These are phyloP conservation scores for Piaya cayana DNA, from an alignment of 2,113 vertebrate species.

Conservation along the genomic window DNA sequence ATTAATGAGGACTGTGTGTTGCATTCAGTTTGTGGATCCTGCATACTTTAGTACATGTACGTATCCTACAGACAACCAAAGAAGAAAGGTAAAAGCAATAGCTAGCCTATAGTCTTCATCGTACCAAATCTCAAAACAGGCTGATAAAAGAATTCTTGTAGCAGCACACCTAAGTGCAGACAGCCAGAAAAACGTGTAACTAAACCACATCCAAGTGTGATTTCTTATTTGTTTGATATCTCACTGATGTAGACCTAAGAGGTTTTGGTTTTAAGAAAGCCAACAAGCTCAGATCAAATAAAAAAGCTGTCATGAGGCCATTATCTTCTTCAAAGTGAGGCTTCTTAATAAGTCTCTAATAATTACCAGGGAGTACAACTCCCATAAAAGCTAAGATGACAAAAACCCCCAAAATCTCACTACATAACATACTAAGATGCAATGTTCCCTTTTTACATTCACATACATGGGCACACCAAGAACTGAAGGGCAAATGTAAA, in stretches of 20 bases:
- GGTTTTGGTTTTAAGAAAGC: background rate
- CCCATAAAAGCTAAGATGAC: background rate
- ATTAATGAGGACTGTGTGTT: background rate
- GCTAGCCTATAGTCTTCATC: background rate
- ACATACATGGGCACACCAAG: background rate
- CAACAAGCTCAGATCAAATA: background rate
- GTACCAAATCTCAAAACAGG: background rate
- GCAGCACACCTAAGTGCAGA: background rate
- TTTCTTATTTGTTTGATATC: conserved; percentile 15
- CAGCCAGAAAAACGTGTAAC: background rate
- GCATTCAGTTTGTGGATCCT: background rate
- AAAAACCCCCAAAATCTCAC: background rate
- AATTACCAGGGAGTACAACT: background rate
- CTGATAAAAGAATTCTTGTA: background rate
- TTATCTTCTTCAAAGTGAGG: background rate
- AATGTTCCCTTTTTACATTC: background rate
- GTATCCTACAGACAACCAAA: background rate
- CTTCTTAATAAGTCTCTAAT: conserved; percentile 16
- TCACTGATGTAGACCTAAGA: background rate
- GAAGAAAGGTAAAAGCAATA: background rate
- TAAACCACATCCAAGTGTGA: background rate
- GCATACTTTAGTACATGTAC: background rate
- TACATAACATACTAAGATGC: background rate
- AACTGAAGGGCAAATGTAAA: background rate
- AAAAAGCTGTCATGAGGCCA: background rate